Conservation (phyloP, 2,113 vertebrate species). For the Alouatta palliata region DNA sequence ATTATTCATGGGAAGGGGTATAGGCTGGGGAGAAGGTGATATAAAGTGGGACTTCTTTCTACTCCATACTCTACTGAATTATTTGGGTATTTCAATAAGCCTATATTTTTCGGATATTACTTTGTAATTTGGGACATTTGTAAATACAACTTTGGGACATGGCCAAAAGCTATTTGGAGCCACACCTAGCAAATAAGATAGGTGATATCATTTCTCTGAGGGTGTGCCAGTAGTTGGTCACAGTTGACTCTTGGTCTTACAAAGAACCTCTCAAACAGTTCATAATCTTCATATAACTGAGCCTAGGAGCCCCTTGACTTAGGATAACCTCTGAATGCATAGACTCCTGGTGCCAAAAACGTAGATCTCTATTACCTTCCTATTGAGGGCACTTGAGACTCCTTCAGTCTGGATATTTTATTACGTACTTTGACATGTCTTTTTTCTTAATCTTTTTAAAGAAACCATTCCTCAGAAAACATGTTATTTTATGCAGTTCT, state of each 20-base stretch:
- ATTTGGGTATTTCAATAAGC: background rate
- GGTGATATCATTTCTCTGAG: background rate
- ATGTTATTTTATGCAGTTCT: slow-evolving; percentile 56
- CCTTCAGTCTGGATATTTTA: slow-evolving; percentile 29
- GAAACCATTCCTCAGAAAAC: slow-evolving; percentile 57
- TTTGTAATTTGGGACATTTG: slow-evolving; percentile 31
- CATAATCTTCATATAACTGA: background rate
- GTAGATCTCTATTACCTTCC: background rate
- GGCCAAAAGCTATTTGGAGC: background rate
- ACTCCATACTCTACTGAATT: background rate
- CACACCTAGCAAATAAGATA: background rate
- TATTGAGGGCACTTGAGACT: background rate
- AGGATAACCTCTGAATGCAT: background rate
- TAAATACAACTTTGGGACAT: background rate
- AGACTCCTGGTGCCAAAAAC: background rate
- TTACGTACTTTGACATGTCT: background rate
- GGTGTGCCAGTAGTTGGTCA: background rate
- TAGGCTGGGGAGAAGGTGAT: background rate
- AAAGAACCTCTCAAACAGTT: background rate
- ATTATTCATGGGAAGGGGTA: background rate
- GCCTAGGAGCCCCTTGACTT: background rate
- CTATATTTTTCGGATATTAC: background rate
- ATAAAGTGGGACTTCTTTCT: background rate
- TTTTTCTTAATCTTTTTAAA: slow-evolving; percentile 49
- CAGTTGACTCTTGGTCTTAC: background rate